Percentiles rank a stretch among this genome's conserved stretches.
Evolutionary conservation across 2,113 vertebrate genomes (phyloP).

Genomic region (Baryphthengus martii): DNA sequence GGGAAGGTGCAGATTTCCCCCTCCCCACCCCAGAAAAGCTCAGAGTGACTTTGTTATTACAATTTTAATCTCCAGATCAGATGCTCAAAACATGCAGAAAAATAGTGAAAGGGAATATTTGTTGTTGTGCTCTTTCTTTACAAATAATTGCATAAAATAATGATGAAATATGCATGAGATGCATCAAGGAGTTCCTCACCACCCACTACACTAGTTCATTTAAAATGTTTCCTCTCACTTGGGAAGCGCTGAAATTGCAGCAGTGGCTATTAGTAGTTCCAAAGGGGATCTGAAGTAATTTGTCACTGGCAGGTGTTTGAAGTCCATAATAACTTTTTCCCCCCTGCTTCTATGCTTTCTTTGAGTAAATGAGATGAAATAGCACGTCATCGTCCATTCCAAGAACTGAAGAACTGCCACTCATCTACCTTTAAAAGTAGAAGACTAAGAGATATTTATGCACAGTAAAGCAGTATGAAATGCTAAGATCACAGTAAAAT

Average conservation of each 20-base stretch:
- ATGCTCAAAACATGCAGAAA: background rate
- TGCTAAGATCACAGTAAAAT: background rate
- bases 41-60: background rate
- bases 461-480: background rate
- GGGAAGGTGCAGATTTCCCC: background rate
- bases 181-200: background rate
- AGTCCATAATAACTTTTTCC: background rate
- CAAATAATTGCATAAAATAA: background rate
- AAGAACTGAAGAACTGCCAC: background rate
- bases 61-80: background rate
- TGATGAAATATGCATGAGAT: conserved; percentile 33
- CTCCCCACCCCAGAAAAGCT: background rate
- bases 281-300: conserved; percentile 24
- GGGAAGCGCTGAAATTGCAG: conserved; percentile 33
- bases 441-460: background rate
- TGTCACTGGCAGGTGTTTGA: conserved; percentile 25
- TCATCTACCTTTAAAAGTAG: background rate
- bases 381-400: background rate
- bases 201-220: conserved; percentile 9
- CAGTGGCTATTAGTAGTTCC: background rate
- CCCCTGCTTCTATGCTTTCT: background rate
- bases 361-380: conserved; percentile 25
- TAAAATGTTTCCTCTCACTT: conserved; percentile 16
- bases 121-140: background rate
- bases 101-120: background rate